A percentile compares a stretch with the other conserved stretches of the same genome.
phyloP scores from a whole-genome alignment of 1,140 invertebrate species.

The Camponotus pennsylvanicus region DNA sequence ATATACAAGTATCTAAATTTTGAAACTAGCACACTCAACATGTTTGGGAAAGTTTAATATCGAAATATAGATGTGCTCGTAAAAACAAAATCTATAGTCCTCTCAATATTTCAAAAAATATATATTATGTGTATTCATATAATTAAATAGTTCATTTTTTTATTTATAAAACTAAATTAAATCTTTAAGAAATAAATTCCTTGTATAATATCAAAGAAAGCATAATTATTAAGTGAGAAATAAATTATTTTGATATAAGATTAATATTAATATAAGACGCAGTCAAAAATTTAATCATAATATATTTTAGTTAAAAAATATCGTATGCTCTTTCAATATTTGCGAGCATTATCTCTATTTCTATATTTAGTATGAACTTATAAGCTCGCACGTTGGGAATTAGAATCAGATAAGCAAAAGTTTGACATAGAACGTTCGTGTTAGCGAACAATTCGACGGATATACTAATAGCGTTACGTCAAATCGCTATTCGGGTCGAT shows the following conservation, averaged over 20 bases:
- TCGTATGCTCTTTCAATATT: too few species aligned
- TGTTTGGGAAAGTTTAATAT: slow-evolving; percentile 34
- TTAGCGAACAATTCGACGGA: slow-evolving; percentile 48
- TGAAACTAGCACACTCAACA: slow-evolving; percentile 4
- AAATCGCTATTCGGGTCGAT: slow-evolving; percentile 54
- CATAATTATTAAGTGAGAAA: background rate
- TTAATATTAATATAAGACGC: too few species aligned
- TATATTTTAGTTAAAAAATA: too few species aligned
- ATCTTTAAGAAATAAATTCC: too few species aligned
- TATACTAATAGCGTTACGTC: slow-evolving; percentile 52
- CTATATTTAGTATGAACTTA: background rate
- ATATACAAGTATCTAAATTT: slow-evolving; percentile 27
- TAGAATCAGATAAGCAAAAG: background rate
- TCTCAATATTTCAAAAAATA: background rate
- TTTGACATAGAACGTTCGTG: slow-evolving; percentile 17
- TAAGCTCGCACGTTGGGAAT: background rate
- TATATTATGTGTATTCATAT: background rate
- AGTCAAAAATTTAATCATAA: too few species aligned
- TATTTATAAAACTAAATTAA: background rate
- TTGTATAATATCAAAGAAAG: too few species aligned
- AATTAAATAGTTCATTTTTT: background rate
- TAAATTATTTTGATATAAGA: too few species aligned
- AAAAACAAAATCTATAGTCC: background rate
- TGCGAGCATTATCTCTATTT: background rate
- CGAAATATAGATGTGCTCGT: background rate